These are phyloP conservation scores for Geothlypis trichas DNA, from an alignment of 2,113 vertebrate genomes.

Conservation along the genomic window DNA sequence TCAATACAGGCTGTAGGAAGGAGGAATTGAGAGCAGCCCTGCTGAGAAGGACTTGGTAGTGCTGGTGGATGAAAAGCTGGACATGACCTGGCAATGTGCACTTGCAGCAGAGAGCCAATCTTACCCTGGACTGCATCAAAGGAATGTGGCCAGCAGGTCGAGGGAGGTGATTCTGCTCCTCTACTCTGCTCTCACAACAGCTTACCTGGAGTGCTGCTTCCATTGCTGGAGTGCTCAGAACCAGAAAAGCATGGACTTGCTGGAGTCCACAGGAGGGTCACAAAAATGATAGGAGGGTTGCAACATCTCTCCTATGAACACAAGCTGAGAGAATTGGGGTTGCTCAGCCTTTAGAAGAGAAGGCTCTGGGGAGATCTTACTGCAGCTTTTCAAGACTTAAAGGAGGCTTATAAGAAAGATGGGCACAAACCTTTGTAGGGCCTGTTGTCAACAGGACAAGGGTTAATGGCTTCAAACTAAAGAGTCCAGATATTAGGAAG, in stretches of 20 bases:
- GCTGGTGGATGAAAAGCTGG: not conserved
- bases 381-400: not conserved
- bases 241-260: not conserved
- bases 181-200: not conserved
- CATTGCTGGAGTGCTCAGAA: not conserved
- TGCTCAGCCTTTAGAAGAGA: not conserved
- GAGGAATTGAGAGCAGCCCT: not conserved
- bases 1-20: not conserved
- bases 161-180: not conserved
- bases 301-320: not conserved
- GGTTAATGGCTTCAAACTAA: not conserved
- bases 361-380: not conserved
- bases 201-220: not conserved
- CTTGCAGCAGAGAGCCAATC: not conserved
- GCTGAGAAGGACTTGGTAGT: not conserved
- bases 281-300: not conserved
- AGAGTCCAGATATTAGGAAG: not conserved
- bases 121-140: not conserved
- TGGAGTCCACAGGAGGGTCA: not conserved
- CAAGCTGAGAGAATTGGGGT: not conserved
- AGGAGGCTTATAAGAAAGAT: not conserved
- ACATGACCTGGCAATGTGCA: not conserved
- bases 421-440: not conserved
- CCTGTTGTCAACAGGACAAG: not conserved
- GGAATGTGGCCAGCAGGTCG: not conserved